Base-by-base conservation (phyloP, 2,797 vertebrate species). In the Anas capensis region DNA sequence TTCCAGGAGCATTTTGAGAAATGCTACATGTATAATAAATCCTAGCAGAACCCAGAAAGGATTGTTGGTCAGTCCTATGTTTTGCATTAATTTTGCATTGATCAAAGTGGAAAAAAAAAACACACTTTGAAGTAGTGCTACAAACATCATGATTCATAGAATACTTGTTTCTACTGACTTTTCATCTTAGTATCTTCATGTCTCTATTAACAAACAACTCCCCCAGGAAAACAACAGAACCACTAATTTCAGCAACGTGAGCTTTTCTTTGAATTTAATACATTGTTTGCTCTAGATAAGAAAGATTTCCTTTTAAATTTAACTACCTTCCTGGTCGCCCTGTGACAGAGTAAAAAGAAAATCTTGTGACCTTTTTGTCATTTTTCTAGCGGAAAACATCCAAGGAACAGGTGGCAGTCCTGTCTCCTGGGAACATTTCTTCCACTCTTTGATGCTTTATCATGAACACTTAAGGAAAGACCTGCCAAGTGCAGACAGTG, bases 351-450 rank as follows among this genome's bases (percentile, higher is more conserved):
- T 36, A 60, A n/a, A 57, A 85, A 64, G 36, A 81, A 76, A 72
- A 70, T 57, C 14, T 90, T 81, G 14, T 58, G 36, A 86, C 24
- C 23, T 38, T 11, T 71, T 86, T 87, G 56, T 69, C 19, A 42
- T 21, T 90, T 73, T 97, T 75, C 64, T 92, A 99, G 99, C 96
- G 66, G 99, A 99, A 96, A 99, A 99, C 97, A 98, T 99, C 80
- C 99, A 99, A 97, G 99, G 98, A 90, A 98, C 97, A 34, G 98
- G 98, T 33, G 99, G 99, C 82, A 99, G 99, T 92, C 98, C 99
- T 8, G 99, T 99, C 83, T 99, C 99, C 23, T 99, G 99, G 99
- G 99, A 99, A 78, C 99, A 99, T 97, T 99, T 99, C 82, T 99
- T 99, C 95, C 99, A 99, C 93, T 99, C 99, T 4, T 98, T 99